Percentiles rank a stretch among this genome's conserved stretches.
phyloP scores from a whole-genome alignment of 2,113 vertebrate species.

The Clarias magur region DNA sequence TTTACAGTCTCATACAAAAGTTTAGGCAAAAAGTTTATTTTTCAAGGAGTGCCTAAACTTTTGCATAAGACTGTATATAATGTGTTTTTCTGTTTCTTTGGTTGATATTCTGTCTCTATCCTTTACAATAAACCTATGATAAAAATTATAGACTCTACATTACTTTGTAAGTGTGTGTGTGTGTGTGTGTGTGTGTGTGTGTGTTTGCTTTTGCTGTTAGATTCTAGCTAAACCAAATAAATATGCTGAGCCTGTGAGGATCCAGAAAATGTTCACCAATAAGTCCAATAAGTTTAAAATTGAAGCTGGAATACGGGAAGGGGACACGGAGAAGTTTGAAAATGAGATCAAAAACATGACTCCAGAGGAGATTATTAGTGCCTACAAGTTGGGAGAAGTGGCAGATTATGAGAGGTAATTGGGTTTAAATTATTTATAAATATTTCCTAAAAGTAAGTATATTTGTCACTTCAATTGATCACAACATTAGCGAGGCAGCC shows the following conservation, averaged over 20 bases:
- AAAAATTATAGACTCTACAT: no score
- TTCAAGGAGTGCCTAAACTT: no score
- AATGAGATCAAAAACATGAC: not conserved
- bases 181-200: no score
- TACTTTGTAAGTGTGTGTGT: no score
- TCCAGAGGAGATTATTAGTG: not conserved
- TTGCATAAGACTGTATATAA: no score
- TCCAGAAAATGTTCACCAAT: conserved; percentile 20
- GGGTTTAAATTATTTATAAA: not conserved
- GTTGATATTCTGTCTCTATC: no score
- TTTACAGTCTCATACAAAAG: no score
- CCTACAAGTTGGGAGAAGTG: not conserved
- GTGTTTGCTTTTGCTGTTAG: not conserved
- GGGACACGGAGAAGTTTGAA: not conserved
- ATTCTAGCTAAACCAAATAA: not conserved
- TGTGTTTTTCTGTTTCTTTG: no score
- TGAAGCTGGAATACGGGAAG: not conserved
- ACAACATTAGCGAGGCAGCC: not conserved
- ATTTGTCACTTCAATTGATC: not conserved
- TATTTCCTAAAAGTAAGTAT: not conserved
- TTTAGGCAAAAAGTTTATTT: no score
- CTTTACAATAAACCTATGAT: no score
- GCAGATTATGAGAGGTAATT: not conserved
- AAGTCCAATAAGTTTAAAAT: not conserved
- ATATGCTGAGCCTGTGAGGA: conserved; percentile 1